phyloP scores from a whole-genome alignment of 2,797 vertebrate species.

The Myotis myotis region DNA sequence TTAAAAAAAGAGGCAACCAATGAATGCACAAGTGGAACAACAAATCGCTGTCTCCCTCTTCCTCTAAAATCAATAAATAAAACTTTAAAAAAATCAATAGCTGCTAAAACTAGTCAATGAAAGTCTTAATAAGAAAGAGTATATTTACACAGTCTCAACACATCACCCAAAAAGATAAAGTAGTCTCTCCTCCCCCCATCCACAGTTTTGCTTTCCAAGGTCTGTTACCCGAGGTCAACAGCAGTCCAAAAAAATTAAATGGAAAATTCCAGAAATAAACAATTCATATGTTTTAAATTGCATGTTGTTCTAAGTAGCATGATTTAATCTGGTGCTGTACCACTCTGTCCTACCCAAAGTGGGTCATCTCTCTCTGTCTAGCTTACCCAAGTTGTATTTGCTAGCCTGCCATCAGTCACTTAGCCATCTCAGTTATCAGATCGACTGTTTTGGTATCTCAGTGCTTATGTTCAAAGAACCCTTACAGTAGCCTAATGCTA shows the following conservation, averaged over 20 bases:
- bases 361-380: neutral
- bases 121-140: neutral
- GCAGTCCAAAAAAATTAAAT: neutral
- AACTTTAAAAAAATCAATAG: neutral
- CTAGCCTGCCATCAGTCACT: neutral
- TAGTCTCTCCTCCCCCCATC: neutral
- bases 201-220: neutral
- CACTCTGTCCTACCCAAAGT: neutral
- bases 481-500: too few species aligned
- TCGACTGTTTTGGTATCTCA: neutral
- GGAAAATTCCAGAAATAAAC: neutral
- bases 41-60: neutral
- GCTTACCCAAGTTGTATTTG: neutral
- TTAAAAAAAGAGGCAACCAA: neutral
- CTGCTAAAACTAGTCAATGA: neutral
- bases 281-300: neutral
- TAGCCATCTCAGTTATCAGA: neutral
- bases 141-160: neutral
- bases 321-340: neutral
- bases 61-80: neutral
- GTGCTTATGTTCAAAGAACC: neutral
- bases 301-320: neutral
- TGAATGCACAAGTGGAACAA: neutral
- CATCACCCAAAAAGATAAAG: neutral
- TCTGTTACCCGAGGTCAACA: neutral